These are phyloP conservation scores for Mola mola DNA, from an alignment of 2,113 vertebrate species.

Conservation along the genomic window DNA sequence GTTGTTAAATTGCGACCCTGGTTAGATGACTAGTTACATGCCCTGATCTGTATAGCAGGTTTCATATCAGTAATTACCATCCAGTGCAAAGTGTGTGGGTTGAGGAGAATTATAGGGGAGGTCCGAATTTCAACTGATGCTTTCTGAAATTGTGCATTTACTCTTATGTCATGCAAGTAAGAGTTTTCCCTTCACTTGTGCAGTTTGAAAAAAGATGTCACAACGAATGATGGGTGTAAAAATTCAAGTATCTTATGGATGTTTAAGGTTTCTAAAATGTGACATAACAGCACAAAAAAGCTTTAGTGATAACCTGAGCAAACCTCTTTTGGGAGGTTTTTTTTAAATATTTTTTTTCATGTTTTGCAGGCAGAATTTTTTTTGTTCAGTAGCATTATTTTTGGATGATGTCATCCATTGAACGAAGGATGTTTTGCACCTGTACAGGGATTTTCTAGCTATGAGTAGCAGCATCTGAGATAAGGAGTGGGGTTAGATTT, in stretches of 20 bases:
- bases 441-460: no score
- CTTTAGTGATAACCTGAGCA: no score
- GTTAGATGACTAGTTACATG: constrained; percentile 66
- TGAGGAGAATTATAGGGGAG: constrained; percentile 55
- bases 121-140: constrained; percentile 21
- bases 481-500: no score
- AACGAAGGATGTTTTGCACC: constrained; percentile 4
- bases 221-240: no score
- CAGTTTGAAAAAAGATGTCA: constrained; percentile 11
- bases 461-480: no score
- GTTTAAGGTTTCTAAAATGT: no score
- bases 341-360: no score
- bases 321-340: no score
- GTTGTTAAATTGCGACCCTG: constrained; percentile 41
- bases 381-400: no score
- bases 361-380: no score
- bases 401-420: background rate
- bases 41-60: constrained; percentile 54
- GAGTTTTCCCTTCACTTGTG: background rate
- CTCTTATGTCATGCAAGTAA: background rate
- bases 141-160: constrained; percentile 18
- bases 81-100: constrained; percentile 33
- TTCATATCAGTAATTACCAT: constrained; percentile 70
- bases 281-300: no score
- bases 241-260: no score